These are phyloP conservation scores for Epirrhoe alternata DNA, from an alignment of 2,888 invertebrate species.

Conservation along the genomic window DNA sequence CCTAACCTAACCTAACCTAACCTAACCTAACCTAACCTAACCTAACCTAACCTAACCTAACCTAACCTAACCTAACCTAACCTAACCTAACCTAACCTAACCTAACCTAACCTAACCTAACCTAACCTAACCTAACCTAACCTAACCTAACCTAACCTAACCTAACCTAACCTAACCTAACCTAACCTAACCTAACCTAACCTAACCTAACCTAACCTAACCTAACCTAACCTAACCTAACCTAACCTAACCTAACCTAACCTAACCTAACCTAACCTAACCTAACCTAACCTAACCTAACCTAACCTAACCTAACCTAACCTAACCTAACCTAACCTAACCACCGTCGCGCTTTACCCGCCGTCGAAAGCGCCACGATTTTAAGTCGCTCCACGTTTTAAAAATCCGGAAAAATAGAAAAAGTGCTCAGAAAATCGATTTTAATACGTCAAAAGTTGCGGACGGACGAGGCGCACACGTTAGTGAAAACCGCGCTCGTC, in stretches of 20 bases:
- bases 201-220: slow-evolving; percentile 40
- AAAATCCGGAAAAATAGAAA: no score
- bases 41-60: slow-evolving; percentile 38
- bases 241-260: slow-evolving; percentile 34
- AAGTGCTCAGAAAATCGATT: no score
- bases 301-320: no score
- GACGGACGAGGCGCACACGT: no score
- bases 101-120: slow-evolving; percentile 48
- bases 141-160: slow-evolving; percentile 46
- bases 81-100: slow-evolving; percentile 38
- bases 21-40: slow-evolving; percentile 37
- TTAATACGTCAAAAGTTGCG: no score
- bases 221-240: slow-evolving; percentile 27
- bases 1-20: no score
- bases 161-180: slow-evolving; percentile 45
- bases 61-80: slow-evolving; percentile 29
- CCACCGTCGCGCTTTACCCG: no score
- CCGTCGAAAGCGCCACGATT: no score
- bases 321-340: no score
- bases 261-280: slow-evolving; percentile 41
- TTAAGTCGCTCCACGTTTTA: no score
- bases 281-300: no score
- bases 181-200: slow-evolving; percentile 39
- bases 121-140: slow-evolving; percentile 47
- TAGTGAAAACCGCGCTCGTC: no score